Conservation (phyloP, 2,113 vertebrate species). For the Prunella fulvescens region DNA sequence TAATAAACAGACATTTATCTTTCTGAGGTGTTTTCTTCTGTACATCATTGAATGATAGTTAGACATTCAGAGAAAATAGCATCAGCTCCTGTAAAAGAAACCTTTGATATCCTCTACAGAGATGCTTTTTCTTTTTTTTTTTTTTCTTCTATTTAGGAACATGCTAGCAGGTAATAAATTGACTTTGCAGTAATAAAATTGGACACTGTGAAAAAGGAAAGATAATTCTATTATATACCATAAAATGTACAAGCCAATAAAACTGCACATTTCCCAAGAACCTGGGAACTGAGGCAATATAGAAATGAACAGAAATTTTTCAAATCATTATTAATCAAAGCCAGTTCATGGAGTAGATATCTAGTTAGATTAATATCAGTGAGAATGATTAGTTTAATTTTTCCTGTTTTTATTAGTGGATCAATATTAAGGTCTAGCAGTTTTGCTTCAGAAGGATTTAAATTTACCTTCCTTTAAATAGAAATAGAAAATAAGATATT, state of each 20-base stretch:
- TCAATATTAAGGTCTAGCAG: neutral
- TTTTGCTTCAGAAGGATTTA: neutral
- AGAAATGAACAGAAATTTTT: constrained; percentile 21
- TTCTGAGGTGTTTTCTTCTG: neutral
- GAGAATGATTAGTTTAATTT: neutral
- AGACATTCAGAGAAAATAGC: neutral
- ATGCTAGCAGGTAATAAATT: constrained; percentile 49
- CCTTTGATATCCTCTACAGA: neutral
- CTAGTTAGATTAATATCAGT: neutral
- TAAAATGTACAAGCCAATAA: constrained; percentile 39
- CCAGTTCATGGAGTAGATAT: neutral
- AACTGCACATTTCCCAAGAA: constrained; percentile 25
- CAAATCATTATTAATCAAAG: constrained; percentile 55
- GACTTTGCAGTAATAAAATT: constrained; percentile 51
- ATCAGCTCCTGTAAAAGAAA: neutral
- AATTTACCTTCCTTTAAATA: neutral
- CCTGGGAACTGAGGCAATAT: constrained; percentile 19
- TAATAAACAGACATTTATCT: neutral
- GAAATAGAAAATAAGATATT: neutral
- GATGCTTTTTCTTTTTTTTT: neutral
- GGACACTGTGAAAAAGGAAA: constrained; percentile 38
- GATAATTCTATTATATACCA: constrained; percentile 38
- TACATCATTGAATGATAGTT: neutral
- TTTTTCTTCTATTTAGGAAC: neutral
- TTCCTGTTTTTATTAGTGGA: neutral